Base-by-base conservation (phyloP, 2,113 vertebrate species). In the Alligator mississippiensis region DNA sequence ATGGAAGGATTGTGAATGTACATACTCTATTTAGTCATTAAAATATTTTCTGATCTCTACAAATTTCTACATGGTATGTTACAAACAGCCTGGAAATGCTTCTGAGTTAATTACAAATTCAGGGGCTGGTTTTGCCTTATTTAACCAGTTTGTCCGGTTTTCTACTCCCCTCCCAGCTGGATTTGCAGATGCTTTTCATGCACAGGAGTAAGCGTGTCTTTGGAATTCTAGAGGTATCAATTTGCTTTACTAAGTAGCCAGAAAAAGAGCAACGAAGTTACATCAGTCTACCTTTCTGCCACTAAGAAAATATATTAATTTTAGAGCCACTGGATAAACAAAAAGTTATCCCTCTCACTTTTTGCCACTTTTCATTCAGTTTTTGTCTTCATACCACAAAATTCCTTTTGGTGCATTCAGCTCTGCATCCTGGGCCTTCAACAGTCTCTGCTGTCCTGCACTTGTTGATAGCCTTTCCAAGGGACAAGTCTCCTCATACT, bases 11-110 rank as follows among this genome's bases (percentile, higher is more conserved):
- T 90, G 87, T 66, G 75, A 55, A 61, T 47, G 7, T 27, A 63
- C 0, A 0, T n/a, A n/a, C 24, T 17, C 64, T 80, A 15, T 63
- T 30, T 17, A 3, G 47, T 9, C 72, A 3, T 75, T 28, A 38
- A 27, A 11, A 15, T 2, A 30, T 38, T 17, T 87, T n/a, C 72
- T 85, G 14, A 16, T 63, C 9, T 77, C 70, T 14, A 58, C 17
- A 22, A 57, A 1, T 62, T 47, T 58, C 64, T 4, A 25, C 55
- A 21, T 27, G 64, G 25, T 14, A 55, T 3, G 24, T 58, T 85
- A 79, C 68, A 17, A 30, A 54, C 18, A 1, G 38, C 11, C 12
- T 25, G 38, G 82, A 14, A 4, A 64, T 64, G 66, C 47, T 24
- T 22, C 24, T 66, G 59, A 90, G 24, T 54, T 76, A 81, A 66